Conservation (phyloP, 1,140 invertebrate species). For the Ericerus pela region DNA sequence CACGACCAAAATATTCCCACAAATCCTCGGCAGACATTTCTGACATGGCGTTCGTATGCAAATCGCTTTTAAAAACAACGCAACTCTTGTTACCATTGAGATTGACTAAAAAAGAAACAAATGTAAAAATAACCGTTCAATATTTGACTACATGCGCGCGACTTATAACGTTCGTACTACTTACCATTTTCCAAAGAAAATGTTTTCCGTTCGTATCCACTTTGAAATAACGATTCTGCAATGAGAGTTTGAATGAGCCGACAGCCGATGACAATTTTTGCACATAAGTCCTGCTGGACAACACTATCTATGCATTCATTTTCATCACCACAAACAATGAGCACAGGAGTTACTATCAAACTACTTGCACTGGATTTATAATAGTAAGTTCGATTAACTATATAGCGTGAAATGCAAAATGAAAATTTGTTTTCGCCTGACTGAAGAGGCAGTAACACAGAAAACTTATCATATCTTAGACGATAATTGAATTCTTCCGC, state of each 20-base stretch:
- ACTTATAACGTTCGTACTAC: constrained; percentile 26
- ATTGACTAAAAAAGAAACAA: constrained; percentile 25
- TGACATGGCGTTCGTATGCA: constrained; percentile 53
- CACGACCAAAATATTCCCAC: constrained; percentile 68
- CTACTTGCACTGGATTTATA: constrained; percentile 18
- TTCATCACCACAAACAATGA: constrained; percentile 56
- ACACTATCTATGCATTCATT: constrained; percentile 55
- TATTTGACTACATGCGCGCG: neutral
- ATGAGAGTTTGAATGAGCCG: constrained; percentile 71
- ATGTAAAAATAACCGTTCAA: neutral
- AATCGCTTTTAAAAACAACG: constrained; percentile 50
- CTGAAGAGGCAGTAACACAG: constrained; percentile 20
- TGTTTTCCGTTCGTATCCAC: constrained; percentile 59
- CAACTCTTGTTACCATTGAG: constrained; percentile 37
- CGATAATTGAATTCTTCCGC: constrained; percentile 16
- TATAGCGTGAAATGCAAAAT: constrained; percentile 15
- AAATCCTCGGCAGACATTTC: constrained; percentile 60
- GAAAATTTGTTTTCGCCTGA: constrained; percentile 18
- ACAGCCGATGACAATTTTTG: constrained; percentile 58
- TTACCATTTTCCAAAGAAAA: constrained; percentile 59
- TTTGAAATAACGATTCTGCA: constrained; percentile 73
- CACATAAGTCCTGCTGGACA: constrained; percentile 57
- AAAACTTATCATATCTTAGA: constrained; percentile 19
- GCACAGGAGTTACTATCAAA: constrained; percentile 44
- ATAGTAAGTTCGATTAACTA: constrained; percentile 11